These are phyloP conservation scores for Iselma pallidipennis DNA, from an alignment of 2,888 invertebrate genomes.

Conservation along the genomic window DNA sequence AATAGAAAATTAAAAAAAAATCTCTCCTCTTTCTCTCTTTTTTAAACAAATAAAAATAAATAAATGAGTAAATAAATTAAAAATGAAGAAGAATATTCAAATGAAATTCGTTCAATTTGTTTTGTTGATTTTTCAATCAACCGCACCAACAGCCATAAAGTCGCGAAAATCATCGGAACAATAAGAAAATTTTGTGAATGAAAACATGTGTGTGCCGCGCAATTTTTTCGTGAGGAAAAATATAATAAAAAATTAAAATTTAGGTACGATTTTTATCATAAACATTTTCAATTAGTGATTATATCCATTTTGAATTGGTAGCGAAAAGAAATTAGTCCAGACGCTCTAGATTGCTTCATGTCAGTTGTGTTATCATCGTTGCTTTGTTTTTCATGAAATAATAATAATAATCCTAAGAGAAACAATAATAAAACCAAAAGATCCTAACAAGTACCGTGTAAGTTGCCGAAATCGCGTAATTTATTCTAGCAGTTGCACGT, in stretches of 20 bases:
- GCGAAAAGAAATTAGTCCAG: constrained; percentile 37
- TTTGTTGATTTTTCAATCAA: constrained; percentile 12
- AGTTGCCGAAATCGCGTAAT: constrained; percentile 3
- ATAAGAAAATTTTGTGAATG: constrained; percentile 25
- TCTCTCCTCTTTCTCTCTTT: constrained; percentile 38
- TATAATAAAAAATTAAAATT: constrained; percentile 47
- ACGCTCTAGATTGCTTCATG: constrained; percentile 48
- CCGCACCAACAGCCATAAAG: constrained; percentile 51
- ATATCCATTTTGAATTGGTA: constrained; percentile 41
- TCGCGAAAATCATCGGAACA: constrained; percentile 25
- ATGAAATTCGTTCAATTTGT: constrained; percentile 8
- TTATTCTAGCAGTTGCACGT: constrained; percentile 39
- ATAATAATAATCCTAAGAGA: background rate
- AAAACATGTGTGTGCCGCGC: constrained; percentile 50
- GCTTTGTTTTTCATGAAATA: constrained; percentile 39
- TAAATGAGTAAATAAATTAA: background rate
- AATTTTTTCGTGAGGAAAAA: constrained; percentile 52
- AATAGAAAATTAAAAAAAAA: constrained; percentile 50
- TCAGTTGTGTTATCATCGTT: constrained; percentile 51
- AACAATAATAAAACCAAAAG: background rate
- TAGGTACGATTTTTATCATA: constrained; percentile 54
- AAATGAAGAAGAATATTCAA: background rate
- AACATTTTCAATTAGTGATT: constrained; percentile 48
- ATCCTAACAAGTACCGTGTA: background rate
- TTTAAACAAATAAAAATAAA: constrained; percentile 33